These are phyloP conservation scores for Lymantria monacha DNA, from an alignment of 2,888 invertebrate genomes.

Conservation along the genomic window DNA sequence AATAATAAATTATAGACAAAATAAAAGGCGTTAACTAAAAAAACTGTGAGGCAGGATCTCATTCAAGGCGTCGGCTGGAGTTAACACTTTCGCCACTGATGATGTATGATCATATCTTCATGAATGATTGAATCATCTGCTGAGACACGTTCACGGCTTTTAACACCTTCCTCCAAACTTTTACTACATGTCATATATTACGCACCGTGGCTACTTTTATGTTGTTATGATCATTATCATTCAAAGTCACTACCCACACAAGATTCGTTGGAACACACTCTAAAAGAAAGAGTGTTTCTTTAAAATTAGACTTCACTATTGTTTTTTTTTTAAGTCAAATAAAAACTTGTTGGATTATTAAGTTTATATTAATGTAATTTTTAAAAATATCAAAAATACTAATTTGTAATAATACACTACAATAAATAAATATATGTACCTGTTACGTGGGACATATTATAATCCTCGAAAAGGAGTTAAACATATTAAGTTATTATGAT, in stretches of 20 bases:
- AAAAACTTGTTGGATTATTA: neutral
- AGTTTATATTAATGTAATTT: neutral
- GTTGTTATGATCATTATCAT: constrained; percentile 79
- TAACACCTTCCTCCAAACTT: constrained; percentile 79
- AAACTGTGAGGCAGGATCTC: constrained; percentile 51
- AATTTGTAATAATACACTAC: constrained; percentile 12
- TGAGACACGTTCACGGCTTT: constrained; percentile 76
- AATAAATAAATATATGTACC: constrained; percentile 30
- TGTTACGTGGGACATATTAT: constrained; percentile 41
- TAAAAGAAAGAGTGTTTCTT: constrained; percentile 38
- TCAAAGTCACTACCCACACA: constrained; percentile 74
- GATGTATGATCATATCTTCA: constrained; percentile 77
- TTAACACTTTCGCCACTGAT: constrained; percentile 76
- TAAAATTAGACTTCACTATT: constrained; percentile 37
- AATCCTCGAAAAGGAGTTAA: constrained; percentile 57
- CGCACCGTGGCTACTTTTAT: constrained; percentile 74
- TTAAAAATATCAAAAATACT: constrained; percentile 3
- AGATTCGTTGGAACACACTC: constrained; percentile 42
- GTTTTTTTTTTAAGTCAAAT: constrained; percentile 37
- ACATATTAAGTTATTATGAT: constrained; percentile 69
- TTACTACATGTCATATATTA: constrained; percentile 77
- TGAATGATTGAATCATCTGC: constrained; percentile 80
- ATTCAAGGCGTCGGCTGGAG: constrained; percentile 57
- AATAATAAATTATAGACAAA: constrained; percentile 59
- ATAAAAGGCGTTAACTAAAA: constrained; percentile 53